Percentiles rank a stretch among this genome's conserved stretches.
Conservation (phyloP, 2,888 invertebrate genomes). For the Taphrorychus bicolor region DNA sequence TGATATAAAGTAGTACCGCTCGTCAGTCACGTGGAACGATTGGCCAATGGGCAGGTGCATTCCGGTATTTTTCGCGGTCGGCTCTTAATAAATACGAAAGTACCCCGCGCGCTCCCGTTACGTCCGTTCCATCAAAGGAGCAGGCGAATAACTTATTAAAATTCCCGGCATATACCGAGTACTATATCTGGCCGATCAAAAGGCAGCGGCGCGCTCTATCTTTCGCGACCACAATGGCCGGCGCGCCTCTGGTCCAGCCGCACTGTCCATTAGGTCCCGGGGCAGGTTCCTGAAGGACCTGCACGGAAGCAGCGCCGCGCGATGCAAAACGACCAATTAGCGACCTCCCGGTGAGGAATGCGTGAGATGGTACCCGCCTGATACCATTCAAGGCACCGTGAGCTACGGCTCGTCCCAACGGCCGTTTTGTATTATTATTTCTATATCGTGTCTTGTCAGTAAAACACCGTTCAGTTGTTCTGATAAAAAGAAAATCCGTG, state of each 20-base stretch:
- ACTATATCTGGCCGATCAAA: conserved; percentile 5
- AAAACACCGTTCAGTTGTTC: neutral
- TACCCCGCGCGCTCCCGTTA: conserved; percentile 10
- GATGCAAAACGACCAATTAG: conserved; percentile 42
- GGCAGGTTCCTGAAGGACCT: neutral
- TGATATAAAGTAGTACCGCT: neutral
- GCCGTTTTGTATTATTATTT: neutral
- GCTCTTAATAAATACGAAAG: conserved; percentile 36
- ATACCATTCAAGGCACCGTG: conserved; percentile 31
- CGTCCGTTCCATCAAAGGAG: conserved; percentile 29
- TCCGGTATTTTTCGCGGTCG: conserved; percentile 35
- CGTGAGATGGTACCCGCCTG: conserved; percentile 34
- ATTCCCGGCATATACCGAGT: conserved; percentile 34
- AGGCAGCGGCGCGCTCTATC: neutral
- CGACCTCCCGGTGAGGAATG: conserved; percentile 36
- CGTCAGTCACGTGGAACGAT: conserved; percentile 39
- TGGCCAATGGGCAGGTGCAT: conserved; percentile 38
- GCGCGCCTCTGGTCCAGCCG: neutral
- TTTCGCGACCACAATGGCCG: neutral
- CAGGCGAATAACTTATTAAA: conserved; percentile 41
- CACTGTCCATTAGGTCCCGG: neutral
- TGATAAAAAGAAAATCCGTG: neutral
- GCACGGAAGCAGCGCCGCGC: conserved; percentile 39
- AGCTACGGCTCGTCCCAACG: neutral
- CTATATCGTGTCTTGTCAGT: neutral